These are phyloP conservation scores for Myiotriccus ornatus DNA, from an alignment of 2,797 vertebrate species.

Conservation along the genomic window DNA sequence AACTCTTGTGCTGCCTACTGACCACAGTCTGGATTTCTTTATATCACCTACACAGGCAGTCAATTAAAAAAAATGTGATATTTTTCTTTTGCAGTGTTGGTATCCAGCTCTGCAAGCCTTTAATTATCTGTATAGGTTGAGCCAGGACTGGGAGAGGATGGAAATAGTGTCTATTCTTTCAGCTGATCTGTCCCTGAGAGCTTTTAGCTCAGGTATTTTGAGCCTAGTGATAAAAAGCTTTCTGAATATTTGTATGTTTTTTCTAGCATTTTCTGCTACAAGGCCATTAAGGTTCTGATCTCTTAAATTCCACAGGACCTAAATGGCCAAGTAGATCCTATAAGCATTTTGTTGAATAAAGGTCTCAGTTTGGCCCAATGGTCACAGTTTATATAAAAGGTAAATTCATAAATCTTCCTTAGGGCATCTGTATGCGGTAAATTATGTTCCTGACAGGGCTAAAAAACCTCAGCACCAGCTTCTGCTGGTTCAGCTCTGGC, in stretches of 20 bases:
- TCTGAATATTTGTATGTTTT: background rate
- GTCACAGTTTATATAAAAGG: background rate
- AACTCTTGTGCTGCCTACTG: background rate
- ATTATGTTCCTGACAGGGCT: background rate
- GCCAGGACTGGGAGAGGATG: background rate
- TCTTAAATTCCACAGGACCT: background rate
- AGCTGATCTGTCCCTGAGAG: background rate
- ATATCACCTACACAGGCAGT: background rate
- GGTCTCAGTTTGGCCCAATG: background rate
- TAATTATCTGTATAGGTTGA: slow-evolving; percentile 21
- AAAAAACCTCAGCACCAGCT: background rate
- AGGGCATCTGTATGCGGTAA: background rate
- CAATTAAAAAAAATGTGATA: slow-evolving; percentile 1
- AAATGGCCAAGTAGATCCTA: background rate
- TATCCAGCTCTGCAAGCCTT: slow-evolving; percentile 13
- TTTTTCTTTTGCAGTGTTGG: slow-evolving; percentile 4
- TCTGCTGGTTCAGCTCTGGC: background rate
- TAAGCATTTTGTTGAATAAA: background rate
- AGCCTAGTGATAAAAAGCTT: background rate
- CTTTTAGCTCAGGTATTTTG: background rate
- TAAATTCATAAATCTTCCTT: background rate
- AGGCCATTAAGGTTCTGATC: background rate
- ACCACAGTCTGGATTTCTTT: background rate
- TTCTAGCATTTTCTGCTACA: background rate
- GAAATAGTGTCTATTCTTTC: background rate